These are phyloP conservation scores for Desoria tigrina DNA, from an alignment of 2,888 invertebrate genomes.

Conservation along the genomic window DNA sequence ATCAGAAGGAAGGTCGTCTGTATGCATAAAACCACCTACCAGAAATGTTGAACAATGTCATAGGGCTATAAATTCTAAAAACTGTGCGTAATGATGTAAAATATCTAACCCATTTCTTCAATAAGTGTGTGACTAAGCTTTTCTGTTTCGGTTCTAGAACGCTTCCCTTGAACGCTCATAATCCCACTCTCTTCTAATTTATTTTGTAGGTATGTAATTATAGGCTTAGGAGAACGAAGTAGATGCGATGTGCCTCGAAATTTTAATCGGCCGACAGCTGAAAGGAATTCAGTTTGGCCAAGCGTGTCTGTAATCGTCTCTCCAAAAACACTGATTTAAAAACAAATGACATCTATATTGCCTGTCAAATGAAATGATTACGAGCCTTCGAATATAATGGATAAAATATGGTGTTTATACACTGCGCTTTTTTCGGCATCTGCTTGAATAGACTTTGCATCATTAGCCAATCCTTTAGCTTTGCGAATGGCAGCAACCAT, in stretches of 20 bases:
- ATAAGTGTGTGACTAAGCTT: not conserved
- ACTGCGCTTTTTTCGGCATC: conserved; percentile 61
- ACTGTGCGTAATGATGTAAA: too few relatives aligned
- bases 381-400: too few relatives aligned
- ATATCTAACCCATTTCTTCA: not conserved
- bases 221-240: conserved; percentile 63
- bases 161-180: not conserved
- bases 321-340: conserved; percentile 56
- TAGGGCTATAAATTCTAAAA: too few relatives aligned
- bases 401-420: conserved; percentile 52
- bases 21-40: not conserved
- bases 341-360: not conserved
- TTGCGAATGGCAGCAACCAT: conserved; percentile 63
- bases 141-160: not conserved
- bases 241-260: conserved; percentile 69
- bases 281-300: conserved; percentile 62
- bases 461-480: conserved; percentile 61
- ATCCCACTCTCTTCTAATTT: not conserved
- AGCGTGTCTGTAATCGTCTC: conserved; percentile 53
- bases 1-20: not conserved
- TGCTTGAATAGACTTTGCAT: conserved; percentile 62
- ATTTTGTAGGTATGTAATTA: conserved; percentile 54
- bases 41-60: not conserved
- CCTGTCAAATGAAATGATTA: too few relatives aligned
- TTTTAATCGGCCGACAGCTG: conserved; percentile 66